Evolutionary conservation across 1,140 invertebrate genomes (phyloP).

Genomic region (Musca vetustissima): DNA sequence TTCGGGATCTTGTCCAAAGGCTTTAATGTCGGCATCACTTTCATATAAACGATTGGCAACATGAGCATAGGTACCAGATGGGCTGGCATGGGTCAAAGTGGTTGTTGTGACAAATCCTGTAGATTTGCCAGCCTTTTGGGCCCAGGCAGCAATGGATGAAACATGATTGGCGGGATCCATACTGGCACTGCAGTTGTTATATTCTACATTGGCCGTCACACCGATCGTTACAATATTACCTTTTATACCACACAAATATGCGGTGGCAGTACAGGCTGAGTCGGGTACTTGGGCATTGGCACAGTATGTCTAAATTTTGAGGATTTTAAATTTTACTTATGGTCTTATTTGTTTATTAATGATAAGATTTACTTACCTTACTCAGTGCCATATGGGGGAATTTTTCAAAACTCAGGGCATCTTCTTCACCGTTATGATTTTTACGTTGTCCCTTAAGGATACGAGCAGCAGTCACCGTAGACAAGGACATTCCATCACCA

Average conservation of each 20-base stretch:
- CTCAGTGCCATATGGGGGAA: conserved; percentile 72
- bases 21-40: conserved; percentile 60
- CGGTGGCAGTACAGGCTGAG: conserved; percentile 72
- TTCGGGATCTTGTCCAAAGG: conserved; percentile 39
- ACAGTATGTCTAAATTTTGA: conserved; percentile 60
- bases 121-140: conserved; percentile 70
- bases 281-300: conserved; percentile 80
- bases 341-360: too few species aligned
- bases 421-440: conserved; percentile 65
- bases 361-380: conserved; percentile 54
- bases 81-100: conserved; percentile 53
- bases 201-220: conserved; percentile 63
- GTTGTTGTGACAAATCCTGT: conserved; percentile 54
- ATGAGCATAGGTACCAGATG: conserved; percentile 56
- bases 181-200: conserved; percentile 68
- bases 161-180: conserved; percentile 60
- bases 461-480: conserved; percentile 69
- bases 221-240: conserved; percentile 68
- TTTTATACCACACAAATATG: conserved; percentile 74
- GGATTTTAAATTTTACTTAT: too few species aligned
- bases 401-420: conserved; percentile 69
- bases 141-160: conserved; percentile 79
- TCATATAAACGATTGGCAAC: conserved; percentile 77
- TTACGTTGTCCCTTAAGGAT: conserved; percentile 66
- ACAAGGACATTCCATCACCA: conserved; percentile 75